Evolutionary conservation across 2,797 vertebrate genomes (phyloP).

Genomic region (Eleutherodactylus coqui): DNA sequence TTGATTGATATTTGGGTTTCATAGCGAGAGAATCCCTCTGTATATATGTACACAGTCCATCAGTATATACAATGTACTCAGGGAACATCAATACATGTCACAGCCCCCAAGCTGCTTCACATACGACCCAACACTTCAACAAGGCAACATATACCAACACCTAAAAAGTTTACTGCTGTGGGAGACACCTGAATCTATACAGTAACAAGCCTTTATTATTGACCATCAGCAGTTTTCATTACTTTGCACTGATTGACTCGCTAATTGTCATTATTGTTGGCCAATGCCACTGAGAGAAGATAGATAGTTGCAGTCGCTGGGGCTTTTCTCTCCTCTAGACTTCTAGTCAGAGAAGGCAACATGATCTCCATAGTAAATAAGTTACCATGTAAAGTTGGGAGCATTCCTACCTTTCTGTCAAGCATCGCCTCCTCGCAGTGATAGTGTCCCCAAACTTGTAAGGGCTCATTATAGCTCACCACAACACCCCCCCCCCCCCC

Average conservation of each 20-base stretch:
- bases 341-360: neutral
- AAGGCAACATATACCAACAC: neutral
- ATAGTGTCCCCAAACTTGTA: constrained; percentile 17
- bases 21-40: too few species aligned
- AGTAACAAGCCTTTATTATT: neutral
- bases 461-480: constrained; percentile 3
- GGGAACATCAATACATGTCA: neutral
- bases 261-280: neutral
- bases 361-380: neutral
- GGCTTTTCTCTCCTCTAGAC: neutral
- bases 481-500: constrained; percentile 14
- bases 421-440: neutral
- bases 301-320: neutral
- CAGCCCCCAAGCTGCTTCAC: neutral
- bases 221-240: neutral
- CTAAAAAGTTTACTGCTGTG: too few species aligned
- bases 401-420: constrained; percentile 7
- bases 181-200: neutral
- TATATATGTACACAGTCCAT: too few species aligned
- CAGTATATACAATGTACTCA: neutral
- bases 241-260: neutral
- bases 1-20: too few species aligned
- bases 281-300: neutral
- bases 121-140: neutral
- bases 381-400: neutral